Base-by-base conservation (phyloP, 1,140 invertebrate species). In the Drosophila oshimai region DNA sequence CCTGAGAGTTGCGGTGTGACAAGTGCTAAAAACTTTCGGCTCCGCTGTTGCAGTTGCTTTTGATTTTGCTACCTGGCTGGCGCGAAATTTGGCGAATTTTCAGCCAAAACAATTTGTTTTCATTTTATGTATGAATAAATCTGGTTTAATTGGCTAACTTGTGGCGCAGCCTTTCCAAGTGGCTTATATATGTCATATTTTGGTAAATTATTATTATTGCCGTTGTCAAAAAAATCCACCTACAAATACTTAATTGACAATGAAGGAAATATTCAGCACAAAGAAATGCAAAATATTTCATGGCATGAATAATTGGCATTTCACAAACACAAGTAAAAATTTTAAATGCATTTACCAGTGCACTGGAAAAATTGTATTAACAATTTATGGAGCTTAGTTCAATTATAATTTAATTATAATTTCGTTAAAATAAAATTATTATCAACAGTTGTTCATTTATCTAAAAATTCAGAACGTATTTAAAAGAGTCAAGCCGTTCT, bases 11-110 rank as follows among this genome's bases (percentile, higher is more conserved):
- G 10, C 17, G 41, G 12, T 13, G 54, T 29, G 46, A 64, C 31
- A 45, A 51, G 24, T 22, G 41, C 22, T 31, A 5, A 18, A 44
- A 69, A 71, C 53, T 71, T 71, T 71, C 20, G n/a, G 20, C 36
- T 36, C 22, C 22, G 12, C 28, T 31, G n/a, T n/a, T n/a, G n/a
- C n/a, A n/a, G n/a, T n/a, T n/a, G n/a, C n/a, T n/a, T n/a, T n/a
- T n/a, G n/a, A n/a, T 39, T 70, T 42, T 28, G 28, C 26, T 18
- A n/a, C n/a, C 22, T 18, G 17, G 17, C 10, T 20, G 51, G 18
- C 36, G 26, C 5, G 26, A 7, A 33, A 24, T 37, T 36, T 29
- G 7, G 26, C 54, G 31, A 58, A 58, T 61, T 46, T n/a, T 44
- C 31, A 62, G 26, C 3, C 18, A 18, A 47, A 65, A 47, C 31